Base-by-base conservation (phyloP, 2,113 vertebrate species). In the Rhabdomys dilectus region DNA sequence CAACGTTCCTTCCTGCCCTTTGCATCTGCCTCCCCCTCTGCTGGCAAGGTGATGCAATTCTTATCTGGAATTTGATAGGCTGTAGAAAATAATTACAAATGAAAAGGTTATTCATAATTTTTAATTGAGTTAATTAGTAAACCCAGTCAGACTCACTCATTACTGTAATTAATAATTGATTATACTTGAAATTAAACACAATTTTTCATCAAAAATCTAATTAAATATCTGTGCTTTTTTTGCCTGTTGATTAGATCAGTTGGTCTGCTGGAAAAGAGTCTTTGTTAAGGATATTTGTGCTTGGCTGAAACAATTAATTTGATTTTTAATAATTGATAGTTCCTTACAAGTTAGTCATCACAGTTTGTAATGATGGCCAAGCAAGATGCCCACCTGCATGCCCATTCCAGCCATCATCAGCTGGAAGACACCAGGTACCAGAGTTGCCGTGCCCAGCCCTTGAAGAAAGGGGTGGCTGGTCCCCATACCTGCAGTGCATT, bases 81-180 rank as follows among this genome's bases (percentile, higher is more conserved):
- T 98, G 97, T 98, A 98, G 97, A 98, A 98, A 99, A 98, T 99
- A 99, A 99, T 99, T 99, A 99, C 97, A 98, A 98, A 99, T 97
- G 98, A 99, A 99, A 99, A 99, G 99, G 99, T 99, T 99, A 99
- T 99, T 99, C 99, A 99, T 98, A 98, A 99, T 98, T 98, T 98
- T 99, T 99, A 99, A 99, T 99, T 99, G 99, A 99, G 99, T 99
- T 99, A 99, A 99, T 99, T 99, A 99, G 99, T 99, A 99, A 99
- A 98, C 99, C 98, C 99, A 99, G 96, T 99, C 98, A 98, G 99
- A 99, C 98, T 98, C 98, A 98, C 99, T 99, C 99, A 99, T 99
- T 99, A 99, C 98, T 98, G 99, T 99, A 99, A 99, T 99, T 99
- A 99, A 99, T 99, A 99, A 99, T 99, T 99, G 99, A 99, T 99